Evolutionary conservation across 2,888 invertebrate genomes (phyloP), one percentile per base, ranked within the genome.

Genomic region (Agrotis segetum): DNA sequence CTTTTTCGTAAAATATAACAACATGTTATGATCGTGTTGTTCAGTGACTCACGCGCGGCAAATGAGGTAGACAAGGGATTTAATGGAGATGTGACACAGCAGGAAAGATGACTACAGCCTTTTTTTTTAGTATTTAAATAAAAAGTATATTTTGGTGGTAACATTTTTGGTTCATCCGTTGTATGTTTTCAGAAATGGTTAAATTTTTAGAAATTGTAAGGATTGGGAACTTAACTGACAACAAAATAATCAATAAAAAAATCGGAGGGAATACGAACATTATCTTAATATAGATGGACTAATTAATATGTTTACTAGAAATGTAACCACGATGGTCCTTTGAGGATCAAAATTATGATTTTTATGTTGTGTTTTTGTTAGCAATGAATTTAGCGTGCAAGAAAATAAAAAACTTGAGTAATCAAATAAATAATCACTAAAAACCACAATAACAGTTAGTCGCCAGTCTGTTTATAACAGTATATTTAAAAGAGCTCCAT

Each of bases 401-500:
- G 34, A n/a, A 44, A 62, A 62, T 3, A 60, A 21, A 40, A 40
- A 40, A 21, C 16, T 44, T 24, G 2, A 49, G 2, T 9, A 17
- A 49, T n/a, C n/a, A 21, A 52, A 44, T 34, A 34, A 34, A 19
- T 6, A 0, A 1, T 29, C 29, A 34, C 34, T 7, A 7, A 34
- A 34, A 34, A 17, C 14, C 11, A 17, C 6, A 29, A 4, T 29
- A 2, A 16, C 21, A 21, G 14, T 60, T 60, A 72, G 24, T 70
- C 69, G 66, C 44, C 7, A 13, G 56, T 64, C 40, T 52, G 49
- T 13, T n/a, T 5, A 5, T 49, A 17, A 52, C 59, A 68, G 66
- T 79, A 63, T 61, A 77, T 79, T 77, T 71, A 68, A 83, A 64
- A 79, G 64, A 83, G 67, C 58, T 72, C 56, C 67, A n/a, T 72